These are phyloP conservation scores for Aradophagus sp. DNA, from an alignment of 1,140 invertebrate genomes.

Conservation along the genomic window DNA sequence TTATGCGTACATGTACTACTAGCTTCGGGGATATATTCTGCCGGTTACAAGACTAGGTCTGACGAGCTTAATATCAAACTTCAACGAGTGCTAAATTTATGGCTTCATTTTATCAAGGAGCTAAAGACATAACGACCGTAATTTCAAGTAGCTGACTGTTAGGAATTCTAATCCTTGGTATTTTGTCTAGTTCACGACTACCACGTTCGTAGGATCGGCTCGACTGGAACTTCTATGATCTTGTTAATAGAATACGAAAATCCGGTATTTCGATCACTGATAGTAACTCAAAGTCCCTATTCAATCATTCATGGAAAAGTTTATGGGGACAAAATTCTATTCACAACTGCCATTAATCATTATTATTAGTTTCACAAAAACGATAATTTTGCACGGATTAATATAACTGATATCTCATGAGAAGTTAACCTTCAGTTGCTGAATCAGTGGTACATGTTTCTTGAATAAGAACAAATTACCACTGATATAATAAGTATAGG, in stretches of 20 bases:
- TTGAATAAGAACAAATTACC: too few relatives aligned
- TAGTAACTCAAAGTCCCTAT: constrained; percentile 29
- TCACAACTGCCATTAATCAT: too few relatives aligned
- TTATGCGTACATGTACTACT: too few relatives aligned
- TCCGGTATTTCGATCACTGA: constrained; percentile 45
- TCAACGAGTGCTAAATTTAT: constrained; percentile 54
- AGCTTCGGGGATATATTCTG: constrained; percentile 26
- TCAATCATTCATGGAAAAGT: too few relatives aligned
- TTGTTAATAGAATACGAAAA: constrained; percentile 44
- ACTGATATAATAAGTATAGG: too few relatives aligned
- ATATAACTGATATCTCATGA: too few relatives aligned
- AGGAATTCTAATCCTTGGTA: constrained; percentile 51
- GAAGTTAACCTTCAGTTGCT: too few relatives aligned
- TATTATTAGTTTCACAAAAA: too few relatives aligned
- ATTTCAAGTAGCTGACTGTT: constrained; percentile 52
- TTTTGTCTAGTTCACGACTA: constrained; percentile 50
- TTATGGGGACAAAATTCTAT: too few relatives aligned
- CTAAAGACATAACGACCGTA: constrained; percentile 53
- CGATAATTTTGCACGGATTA: too few relatives aligned
- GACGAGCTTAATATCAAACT: constrained; percentile 58
- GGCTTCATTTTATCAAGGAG: constrained; percentile 58
- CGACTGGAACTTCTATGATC: constrained; percentile 25
- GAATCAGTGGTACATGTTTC: too few relatives aligned
- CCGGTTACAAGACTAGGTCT: constrained; percentile 42
- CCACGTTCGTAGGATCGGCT: constrained; percentile 28